Conservation (phyloP, 2,113 vertebrate species). For the Lepus europaeus region DNA sequence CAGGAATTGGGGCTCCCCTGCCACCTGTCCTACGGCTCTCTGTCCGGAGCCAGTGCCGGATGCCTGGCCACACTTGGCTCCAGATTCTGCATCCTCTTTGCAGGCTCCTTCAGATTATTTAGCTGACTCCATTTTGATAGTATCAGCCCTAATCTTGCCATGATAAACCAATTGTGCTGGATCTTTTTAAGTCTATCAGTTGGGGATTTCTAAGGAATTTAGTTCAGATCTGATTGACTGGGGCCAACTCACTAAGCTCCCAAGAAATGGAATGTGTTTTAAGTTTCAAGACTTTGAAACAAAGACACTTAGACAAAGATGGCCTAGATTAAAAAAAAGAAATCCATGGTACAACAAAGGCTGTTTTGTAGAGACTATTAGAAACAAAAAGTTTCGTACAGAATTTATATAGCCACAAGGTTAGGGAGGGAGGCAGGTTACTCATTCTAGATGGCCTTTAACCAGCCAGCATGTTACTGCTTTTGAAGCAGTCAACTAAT, state of each 20-base stretch:
- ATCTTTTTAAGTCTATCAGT: conserved; percentile 57
- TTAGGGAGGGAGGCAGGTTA: neutral
- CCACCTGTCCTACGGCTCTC: neutral
- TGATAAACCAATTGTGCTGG: conserved; percentile 48
- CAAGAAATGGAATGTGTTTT: conserved; percentile 64
- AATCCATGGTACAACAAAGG: conserved; percentile 39
- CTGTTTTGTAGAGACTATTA: neutral
- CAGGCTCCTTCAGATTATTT: neutral
- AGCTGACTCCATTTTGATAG: conserved; percentile 56
- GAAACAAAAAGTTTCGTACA: conserved; percentile 17
- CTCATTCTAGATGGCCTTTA: neutral
- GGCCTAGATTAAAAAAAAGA: conserved; percentile 27
- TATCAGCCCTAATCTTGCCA: conserved; percentile 62
- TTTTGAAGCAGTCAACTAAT: neutral
- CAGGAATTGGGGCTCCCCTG: neutral
- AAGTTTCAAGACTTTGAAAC: conserved; percentile 64
- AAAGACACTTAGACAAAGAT: conserved; percentile 68
- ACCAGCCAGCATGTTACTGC: neutral
- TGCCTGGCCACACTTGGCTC: neutral
- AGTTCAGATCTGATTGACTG: conserved; percentile 72
- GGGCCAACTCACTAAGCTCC: conserved; percentile 55
- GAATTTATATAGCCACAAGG: neutral
- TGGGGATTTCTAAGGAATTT: conserved; percentile 67
- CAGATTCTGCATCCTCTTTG: neutral
- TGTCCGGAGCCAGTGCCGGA: neutral